phyloP scores from a whole-genome alignment of 2,888 invertebrate genomes.

The Synanthedon andrenaeformis region DNA sequence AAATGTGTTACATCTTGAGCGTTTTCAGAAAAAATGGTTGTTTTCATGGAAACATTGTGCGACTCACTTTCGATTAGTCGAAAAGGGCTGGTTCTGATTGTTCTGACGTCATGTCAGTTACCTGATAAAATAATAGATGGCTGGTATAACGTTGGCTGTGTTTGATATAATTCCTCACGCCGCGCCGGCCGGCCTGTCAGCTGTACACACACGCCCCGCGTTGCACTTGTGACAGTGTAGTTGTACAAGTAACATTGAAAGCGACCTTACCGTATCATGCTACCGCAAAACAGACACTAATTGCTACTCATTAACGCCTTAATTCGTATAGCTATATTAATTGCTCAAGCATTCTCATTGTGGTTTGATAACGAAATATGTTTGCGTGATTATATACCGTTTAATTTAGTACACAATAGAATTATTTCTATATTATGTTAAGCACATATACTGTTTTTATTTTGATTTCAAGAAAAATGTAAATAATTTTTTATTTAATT shows the following conservation, averaged over 20 bases:
- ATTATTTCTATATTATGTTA: neutral
- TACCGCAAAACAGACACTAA: constrained; percentile 19
- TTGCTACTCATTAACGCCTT: constrained; percentile 10
- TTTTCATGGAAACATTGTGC: constrained; percentile 3
- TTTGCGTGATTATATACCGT: neutral
- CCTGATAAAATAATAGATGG: too few relatives aligned
- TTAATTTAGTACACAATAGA: neutral
- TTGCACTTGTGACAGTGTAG: constrained; percentile 12
- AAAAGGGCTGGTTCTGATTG: neutral
- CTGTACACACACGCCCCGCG: constrained; percentile 30
- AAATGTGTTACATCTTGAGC: too few relatives aligned
- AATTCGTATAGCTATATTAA: too few relatives aligned
- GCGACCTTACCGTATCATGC: constrained; percentile 55
- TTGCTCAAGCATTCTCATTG: constrained; percentile 5
- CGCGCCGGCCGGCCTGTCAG: constrained; percentile 14
- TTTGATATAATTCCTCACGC: constrained; percentile 21
- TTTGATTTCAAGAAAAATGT: neutral
- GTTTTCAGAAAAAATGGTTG: constrained; percentile 5
- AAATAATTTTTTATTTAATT: too few relatives aligned
- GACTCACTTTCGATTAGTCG: neutral
- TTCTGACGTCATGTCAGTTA: constrained; percentile 1
- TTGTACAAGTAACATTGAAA: constrained; percentile 45
- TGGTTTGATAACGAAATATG: neutral
- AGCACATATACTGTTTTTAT: neutral
- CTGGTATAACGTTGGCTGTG: too few relatives aligned